Evolutionary conservation across 2,888 invertebrate species (phyloP), one percentile per base, ranked within the genome.

Genomic region (Acanthoscelides obtectus): DNA sequence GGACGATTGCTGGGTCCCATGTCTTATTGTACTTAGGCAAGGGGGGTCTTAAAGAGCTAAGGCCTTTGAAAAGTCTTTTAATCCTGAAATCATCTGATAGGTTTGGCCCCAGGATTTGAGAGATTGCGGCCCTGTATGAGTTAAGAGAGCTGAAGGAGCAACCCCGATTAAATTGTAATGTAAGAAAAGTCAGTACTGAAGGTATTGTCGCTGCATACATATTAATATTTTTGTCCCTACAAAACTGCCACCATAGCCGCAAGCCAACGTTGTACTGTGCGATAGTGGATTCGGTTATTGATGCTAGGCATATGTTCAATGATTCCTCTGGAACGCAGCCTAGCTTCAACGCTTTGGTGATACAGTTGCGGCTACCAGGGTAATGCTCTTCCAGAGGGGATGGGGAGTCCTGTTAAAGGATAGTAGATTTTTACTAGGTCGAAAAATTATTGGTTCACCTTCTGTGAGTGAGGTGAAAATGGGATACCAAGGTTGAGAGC

Each of bases 201-300:
- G 22, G 20, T 63, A 45, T 66, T 4, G 69, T 69, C 1, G 64
- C 69, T 5, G 20, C 3, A 64, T 65, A 74, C 8, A 64, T 12
- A n/a, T 66, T 8, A 22, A 68, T 21, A 17, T 68, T 68, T 1
- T 66, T 69, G n/a, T 20, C 20, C 8, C 4, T 21, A 65, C 72
- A 74, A 68, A 64, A 72, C 4, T 67, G 8, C 73, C 73, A 74
- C 73, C 74, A 74, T n/a, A 68, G n/a, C n/a, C 66, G 70, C n/a
- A 69, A 68, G 5, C 70, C 69, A 2, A 65, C 45, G 69, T 73
- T 27, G 64, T 71, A 73, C 22, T 73, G 74, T 25, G 66, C 70
- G 22, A 72, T 20, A n/a, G 74, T 75, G 12, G 69, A 63, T 20
- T 64, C 45, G 45, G 69, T 69, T 20, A 72, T 67, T 6, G 72